Base-by-base conservation (phyloP, 2,113 vertebrate genomes). In the Dryoscopus gambensis region DNA sequence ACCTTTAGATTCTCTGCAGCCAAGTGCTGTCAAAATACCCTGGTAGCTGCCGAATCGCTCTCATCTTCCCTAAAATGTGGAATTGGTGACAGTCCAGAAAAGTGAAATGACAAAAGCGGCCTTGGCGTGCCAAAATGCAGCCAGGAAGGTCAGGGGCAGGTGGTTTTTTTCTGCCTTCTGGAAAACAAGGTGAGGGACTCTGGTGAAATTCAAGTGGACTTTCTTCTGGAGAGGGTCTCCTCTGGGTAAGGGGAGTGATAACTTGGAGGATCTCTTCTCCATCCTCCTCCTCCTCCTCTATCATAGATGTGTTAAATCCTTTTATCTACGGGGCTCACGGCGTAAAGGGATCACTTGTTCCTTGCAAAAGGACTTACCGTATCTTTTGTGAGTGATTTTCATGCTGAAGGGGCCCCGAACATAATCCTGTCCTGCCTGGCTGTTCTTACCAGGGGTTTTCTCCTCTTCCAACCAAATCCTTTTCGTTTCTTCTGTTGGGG, bases 301-400 rank as follows among this genome's bases (percentile, higher is more conserved):
- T 46, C 67, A 55, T 3, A 47, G 30, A 42, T 13, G 11, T 6
- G 1, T 67, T 70, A 90, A 91, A 91, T 83, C 87, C 75, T 49
- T 89, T 94, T 82, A 50, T 81, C 59, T 77, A 27, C 0, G 0
- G 67, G 52, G 42, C 56, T 84, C 7, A 46, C 0, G 0, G 47
- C 1, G 1, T 70, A 63, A 93, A 93, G 89, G 68, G 59, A 46
- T 74, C 65, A 23, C 83, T 94, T 88, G 60, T 86, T 84, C 65
- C 55, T 52, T 42, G 33, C 35, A 28, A 78, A 81, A 89, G 42
- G 86, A 84, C 8, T 12, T 39, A 52, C 59, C 39, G 39, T 57
- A 74, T 52, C 92, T 94, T 95, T 93, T 93, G 90, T 93, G 83
- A 77, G 59, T 19, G 57, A 67, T 93, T 90, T 92, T 90, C 79